Base-by-base conservation (phyloP, 2,797 vertebrate species). In the Nasua narica region DNA sequence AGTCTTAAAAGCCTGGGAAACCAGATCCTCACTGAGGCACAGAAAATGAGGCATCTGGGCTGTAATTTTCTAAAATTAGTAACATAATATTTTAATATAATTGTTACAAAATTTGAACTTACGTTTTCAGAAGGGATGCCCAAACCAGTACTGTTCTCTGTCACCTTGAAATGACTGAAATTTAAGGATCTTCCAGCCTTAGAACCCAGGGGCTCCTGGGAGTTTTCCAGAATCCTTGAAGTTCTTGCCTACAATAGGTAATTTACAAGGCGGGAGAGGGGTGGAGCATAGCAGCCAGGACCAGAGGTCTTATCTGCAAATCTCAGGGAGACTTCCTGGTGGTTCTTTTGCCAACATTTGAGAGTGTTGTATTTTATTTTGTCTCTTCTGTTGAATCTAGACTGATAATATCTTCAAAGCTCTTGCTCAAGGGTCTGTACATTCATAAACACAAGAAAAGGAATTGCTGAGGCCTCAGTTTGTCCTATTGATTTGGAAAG, bases 61-160 rank as follows among this genome's bases (percentile, higher is more conserved):
- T 86, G 32, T 89, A 52, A 87, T 91, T 92, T 95, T 95, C 82
- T 87, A 60, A 90, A 89, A 93, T 83, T 72, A 95, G 16, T 46
- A 82, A 82, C 25, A 25, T 56, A 62, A 82, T 58, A 32, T 87
- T 89, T 94, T 93, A 79, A 58, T 43, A 62, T 74, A 9, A 69
- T 83, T 69, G 25, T 54, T 94, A 77, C n/a, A 95, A 46, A 96
- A 87, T 86, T 85, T 87, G 92, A 27, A 84, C 35, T 67, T 84
- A 52, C 76, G 62, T 81, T 74, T 92, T 95, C n/a, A 65, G 43
- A 87, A 96, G 40, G 23, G 19, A 54, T 76, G 25, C 25, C 10
- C 58, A 78, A 94, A 78, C 29, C 54, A 37, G 19, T 60, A 14
- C 54, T 62, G 3, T 91, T 87, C 87, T 79, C 32, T 89, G 32